These are phyloP conservation scores for Notarius quadriscutis DNA, from an alignment of 2,113 vertebrate species.

Conservation along the genomic window DNA sequence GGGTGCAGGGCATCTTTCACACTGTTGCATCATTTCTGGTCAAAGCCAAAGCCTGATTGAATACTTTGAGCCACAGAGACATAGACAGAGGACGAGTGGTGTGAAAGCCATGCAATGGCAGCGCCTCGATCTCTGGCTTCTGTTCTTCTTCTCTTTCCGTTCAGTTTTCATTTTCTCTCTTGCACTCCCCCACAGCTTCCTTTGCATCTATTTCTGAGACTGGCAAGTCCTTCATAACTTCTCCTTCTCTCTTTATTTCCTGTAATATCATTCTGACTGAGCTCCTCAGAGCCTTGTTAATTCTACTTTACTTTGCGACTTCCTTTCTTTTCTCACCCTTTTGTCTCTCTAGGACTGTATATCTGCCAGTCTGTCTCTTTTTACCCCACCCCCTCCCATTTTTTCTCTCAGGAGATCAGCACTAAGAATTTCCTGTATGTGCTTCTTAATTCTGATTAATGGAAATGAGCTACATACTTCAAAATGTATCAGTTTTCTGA, in stretches of 20 bases:
- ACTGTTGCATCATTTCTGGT: constrained; percentile 72
- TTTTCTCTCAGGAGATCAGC: neutral
- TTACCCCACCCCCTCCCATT: neutral
- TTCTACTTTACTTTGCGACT: neutral
- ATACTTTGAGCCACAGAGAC: constrained; percentile 60
- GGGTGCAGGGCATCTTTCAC: constrained; percentile 67
- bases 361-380: neutral
- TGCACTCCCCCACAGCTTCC: constrained; percentile 50
- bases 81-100: constrained; percentile 38
- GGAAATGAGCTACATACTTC: neutral
- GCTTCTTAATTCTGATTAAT: neutral
- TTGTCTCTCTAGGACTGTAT: neutral
- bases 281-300: constrained; percentile 1
- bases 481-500: neutral
- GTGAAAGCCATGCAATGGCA: constrained; percentile 54
- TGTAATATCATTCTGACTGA: constrained; percentile 1
- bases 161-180: constrained; percentile 49
- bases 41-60: constrained; percentile 65
- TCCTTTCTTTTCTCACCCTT: neutral
- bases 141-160: constrained; percentile 48
- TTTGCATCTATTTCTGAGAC: constrained; percentile 23
- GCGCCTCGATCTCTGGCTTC: constrained; percentile 57
- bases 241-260: constrained; percentile 17
- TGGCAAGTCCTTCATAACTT: constrained; percentile 3
- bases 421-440: neutral